Conservation (phyloP, 2,888 invertebrate genomes). For the Cantharis rufa region DNA sequence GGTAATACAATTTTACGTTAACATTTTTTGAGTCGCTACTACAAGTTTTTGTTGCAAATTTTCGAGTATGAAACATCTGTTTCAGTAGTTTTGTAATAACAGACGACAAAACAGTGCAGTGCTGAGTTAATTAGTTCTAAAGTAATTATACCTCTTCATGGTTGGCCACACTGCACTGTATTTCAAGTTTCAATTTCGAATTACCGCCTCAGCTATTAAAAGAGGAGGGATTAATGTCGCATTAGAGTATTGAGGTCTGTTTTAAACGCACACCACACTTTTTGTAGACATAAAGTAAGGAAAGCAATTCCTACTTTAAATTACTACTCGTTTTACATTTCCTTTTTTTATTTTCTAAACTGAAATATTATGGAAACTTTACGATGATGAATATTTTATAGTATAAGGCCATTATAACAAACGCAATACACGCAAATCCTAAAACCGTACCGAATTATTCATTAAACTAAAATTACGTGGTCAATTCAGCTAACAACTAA, state of each 20-base stretch:
- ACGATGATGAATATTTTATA: background rate
- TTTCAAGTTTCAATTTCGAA: conserved; percentile 45
- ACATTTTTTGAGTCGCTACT: background rate
- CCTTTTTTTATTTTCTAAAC: background rate
- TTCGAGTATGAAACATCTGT: conserved; percentile 33
- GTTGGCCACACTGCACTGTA: conserved; percentile 47
- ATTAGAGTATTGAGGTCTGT: conserved; percentile 18
- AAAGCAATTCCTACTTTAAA: background rate
- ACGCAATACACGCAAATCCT: background rate
- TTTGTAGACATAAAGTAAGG: background rate
- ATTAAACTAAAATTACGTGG: background rate
- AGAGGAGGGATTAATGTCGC: conserved; percentile 24
- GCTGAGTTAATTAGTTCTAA: conserved; percentile 50
- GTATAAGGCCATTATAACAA: background rate
- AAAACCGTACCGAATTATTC: background rate
- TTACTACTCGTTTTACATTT: background rate
- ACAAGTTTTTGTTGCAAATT: conserved; percentile 18
- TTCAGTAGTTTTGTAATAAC: conserved; percentile 38
- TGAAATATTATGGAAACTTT: background rate
- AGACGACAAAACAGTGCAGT: conserved; percentile 42
- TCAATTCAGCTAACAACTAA: background rate
- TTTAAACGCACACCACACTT: background rate
- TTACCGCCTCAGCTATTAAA: conserved; percentile 36
- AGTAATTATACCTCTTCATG: conserved; percentile 51
- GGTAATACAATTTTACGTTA: background rate